Conservation (phyloP, 2,797 vertebrate species). For the Fratercula arctica region DNA sequence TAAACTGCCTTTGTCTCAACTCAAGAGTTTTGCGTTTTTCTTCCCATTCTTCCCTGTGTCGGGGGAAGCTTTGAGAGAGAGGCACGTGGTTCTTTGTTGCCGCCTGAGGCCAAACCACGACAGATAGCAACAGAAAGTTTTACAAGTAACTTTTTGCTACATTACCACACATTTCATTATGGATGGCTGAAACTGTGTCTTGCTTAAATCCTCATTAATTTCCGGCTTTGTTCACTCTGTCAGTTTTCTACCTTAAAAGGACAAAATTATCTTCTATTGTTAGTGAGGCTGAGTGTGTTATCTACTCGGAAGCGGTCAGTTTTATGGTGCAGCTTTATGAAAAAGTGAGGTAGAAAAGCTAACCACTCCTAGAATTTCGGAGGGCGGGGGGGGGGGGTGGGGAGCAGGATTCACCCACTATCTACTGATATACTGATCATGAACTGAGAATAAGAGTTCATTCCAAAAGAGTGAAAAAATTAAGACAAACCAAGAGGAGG, state of each 20-base stretch:
- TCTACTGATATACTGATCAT: not conserved
- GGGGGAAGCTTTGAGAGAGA: too few relatives aligned
- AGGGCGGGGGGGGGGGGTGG: rapidly evolving
- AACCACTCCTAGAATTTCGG: not conserved
- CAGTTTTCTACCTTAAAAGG: not conserved
- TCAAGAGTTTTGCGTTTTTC: too few relatives aligned
- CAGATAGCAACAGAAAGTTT: not conserved
- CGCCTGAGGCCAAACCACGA: too few relatives aligned
- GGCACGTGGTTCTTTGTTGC: too few relatives aligned
- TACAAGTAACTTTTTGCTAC: not conserved
- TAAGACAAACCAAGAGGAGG: not conserved
- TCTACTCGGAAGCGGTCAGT: not conserved
- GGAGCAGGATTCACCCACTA: too few relatives aligned
- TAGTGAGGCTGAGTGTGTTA: not conserved
- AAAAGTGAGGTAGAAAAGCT: not conserved
- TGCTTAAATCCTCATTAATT: not conserved
- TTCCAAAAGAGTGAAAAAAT: not conserved
- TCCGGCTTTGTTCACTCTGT: not conserved
- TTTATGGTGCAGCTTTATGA: not conserved
- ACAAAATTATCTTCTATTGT: not conserved
- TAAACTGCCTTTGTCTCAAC: too few relatives aligned
- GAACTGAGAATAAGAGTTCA: not conserved
- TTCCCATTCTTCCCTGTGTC: too few relatives aligned
- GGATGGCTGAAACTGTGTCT: not conserved
- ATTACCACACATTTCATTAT: not conserved